phyloP scores from a whole-genome alignment of 2,888 invertebrate genomes.

The Spilosoma lubricipeda region DNA sequence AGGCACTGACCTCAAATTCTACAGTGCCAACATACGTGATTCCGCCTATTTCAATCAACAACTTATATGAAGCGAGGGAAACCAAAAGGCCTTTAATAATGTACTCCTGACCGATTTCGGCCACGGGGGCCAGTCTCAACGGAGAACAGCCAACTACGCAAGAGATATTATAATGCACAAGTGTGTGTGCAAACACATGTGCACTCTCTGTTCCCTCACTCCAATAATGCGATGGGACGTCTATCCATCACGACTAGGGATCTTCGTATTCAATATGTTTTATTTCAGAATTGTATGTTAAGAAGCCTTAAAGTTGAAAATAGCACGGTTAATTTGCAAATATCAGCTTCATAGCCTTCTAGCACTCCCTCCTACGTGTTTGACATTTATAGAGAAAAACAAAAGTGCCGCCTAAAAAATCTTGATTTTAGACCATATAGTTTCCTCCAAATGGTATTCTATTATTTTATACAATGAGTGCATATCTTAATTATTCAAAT shows the following conservation, averaged over 20 bases:
- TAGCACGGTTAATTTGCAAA: not conserved
- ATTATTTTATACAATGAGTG: slow-evolving; percentile 5
- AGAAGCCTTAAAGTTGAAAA: not conserved
- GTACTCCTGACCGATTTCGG: too few species aligned
- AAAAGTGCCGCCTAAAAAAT: not conserved
- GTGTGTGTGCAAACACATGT: too few species aligned
- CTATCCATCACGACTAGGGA: too few species aligned
- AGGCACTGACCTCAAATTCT: not conserved
- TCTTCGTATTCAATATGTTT: not conserved
- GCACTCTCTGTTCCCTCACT: too few species aligned
- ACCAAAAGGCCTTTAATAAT: not conserved
- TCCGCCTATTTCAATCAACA: not conserved
- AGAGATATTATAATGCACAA: too few species aligned
- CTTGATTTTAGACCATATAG: not conserved
- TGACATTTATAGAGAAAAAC: not conserved
- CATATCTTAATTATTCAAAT: slow-evolving; percentile 11
- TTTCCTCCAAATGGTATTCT: not conserved
- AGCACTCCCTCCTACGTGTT: not conserved
- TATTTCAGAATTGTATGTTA: not conserved
- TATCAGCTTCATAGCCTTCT: not conserved
- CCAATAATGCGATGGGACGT: too few species aligned
- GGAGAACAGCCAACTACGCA: too few species aligned
- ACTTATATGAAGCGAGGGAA: not conserved
- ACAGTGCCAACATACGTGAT: not conserved
- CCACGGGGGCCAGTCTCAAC: too few species aligned